Base-by-base conservation (phyloP, 2,113 vertebrate species). In the Cryptotis parvus region DNA sequence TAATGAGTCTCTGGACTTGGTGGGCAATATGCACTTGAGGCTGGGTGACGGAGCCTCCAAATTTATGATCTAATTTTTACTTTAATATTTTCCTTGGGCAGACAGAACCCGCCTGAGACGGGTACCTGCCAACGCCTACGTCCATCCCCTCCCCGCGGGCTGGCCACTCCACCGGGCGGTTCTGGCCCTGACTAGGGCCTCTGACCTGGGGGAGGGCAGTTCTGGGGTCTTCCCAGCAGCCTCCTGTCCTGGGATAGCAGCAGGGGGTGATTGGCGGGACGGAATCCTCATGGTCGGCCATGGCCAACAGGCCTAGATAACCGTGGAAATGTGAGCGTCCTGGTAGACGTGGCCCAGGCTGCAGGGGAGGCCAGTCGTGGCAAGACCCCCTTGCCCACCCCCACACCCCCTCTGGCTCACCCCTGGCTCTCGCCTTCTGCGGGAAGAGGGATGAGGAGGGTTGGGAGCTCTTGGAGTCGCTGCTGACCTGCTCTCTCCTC, bases 1-100 rank as follows among this genome's bases (percentile, higher is more conserved):
- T 99, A 99, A 99, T 99, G 98, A 99, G 99, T 98, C 98, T 98
- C 98, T 98, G 97, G 99, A 98, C 98, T 98, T 98, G 98, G 98
- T 98, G 96, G 98, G 98, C 97, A 98, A 97, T 98, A 98, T 97
- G 97, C 97, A 97, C 98, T 98, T 98, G 97, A 95, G 98, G 97
- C 97, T 97, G 90, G 95, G 97, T 95, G 97, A 97, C 97, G 82
- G 96, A 2, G 93, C 96, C 97, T 98, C 97, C 98, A 97, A 97
- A 98, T 98, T 97, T 98, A 97, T 97, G 97, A 98, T 97, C 97
- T 97, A 75, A 97, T 98, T 98, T 95, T 98, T 96, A 97, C 96
- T 98, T 97, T 92, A 97, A 94, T 97, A 92, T 94, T 96, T 96
- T 96, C 97, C 97, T 97, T 94, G 94, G 96, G 81, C 37, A 79